phyloP scores from a whole-genome alignment of 35 echinoderm and acorn worm genomes.

The Apostichopus japonicus region DNA sequence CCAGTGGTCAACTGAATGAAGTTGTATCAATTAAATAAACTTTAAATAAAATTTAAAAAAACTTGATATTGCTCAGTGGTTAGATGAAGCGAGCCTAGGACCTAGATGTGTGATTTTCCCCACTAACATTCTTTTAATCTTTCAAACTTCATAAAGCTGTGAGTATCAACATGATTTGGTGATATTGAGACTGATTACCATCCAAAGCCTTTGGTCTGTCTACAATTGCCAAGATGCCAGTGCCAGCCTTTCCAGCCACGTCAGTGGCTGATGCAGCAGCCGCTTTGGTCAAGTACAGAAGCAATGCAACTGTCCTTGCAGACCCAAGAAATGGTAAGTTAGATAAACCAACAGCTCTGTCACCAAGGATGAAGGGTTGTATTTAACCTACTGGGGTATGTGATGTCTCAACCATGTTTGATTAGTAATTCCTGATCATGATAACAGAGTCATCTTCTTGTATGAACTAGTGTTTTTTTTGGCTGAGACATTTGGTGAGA shows the following conservation, averaged over 20 bases:
- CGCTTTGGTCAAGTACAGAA: slow-evolving; percentile 82
- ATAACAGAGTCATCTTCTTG: no score
- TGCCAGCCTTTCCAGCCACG: slow-evolving; percentile 26
- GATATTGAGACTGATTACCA: neutral
- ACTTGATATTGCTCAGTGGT: no score
- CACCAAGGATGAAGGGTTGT: neutral
- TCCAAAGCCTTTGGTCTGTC: neutral
- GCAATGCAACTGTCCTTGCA: slow-evolving; percentile 87
- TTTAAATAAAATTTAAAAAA: no score
- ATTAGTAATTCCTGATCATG: no score
- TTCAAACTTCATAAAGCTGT: neutral
- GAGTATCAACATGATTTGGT: neutral
- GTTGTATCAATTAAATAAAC: no score
- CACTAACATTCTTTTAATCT: neutral
- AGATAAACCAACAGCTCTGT: neutral
- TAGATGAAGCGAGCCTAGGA: no score
- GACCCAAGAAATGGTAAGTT: slow-evolving; percentile 81
- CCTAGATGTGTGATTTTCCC: no score
- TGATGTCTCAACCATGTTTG: no score
- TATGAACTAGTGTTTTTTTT: no score
- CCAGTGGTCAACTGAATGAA: no score
- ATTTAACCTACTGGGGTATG: no score
- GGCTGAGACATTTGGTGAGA: no score
- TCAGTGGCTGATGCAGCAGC: slow-evolving; percentile 57
- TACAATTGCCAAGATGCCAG: slow-evolving; percentile 52